These are phyloP conservation scores for Sinodicranocentrus sp. DNA, from an alignment of 2,888 invertebrate species.

Conservation along the genomic window DNA sequence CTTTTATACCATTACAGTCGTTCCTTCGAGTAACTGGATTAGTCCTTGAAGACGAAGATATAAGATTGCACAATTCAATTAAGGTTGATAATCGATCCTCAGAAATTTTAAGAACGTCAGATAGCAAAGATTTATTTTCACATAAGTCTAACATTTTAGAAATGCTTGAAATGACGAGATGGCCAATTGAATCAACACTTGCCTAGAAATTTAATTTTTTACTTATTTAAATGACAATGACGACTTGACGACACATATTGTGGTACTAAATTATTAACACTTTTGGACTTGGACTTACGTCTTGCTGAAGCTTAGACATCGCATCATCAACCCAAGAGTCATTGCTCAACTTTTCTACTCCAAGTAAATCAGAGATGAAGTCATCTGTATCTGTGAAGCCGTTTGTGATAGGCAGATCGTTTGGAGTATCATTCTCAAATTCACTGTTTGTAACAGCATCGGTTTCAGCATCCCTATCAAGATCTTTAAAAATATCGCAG, in stretches of 20 bases:
- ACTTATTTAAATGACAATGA: no score
- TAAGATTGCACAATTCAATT: conserved; percentile 68
- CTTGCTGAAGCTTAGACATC: conserved; percentile 35
- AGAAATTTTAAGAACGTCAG: conserved; percentile 63
- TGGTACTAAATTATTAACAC: no score
- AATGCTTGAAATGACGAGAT: conserved; percentile 48
- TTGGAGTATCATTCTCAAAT: not conserved
- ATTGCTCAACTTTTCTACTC: conserved; percentile 22
- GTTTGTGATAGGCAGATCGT: no score
- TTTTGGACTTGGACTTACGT: conserved; percentile 53
- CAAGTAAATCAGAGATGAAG: conserved; percentile 10
- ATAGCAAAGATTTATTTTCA: conserved; percentile 44
- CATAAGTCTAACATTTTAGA: conserved; percentile 66
- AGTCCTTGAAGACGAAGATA: conserved; percentile 33
- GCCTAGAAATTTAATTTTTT: conserved; percentile 51
- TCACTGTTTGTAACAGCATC: conserved; percentile 22
- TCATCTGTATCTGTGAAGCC: not conserved
- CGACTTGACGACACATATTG: no score
- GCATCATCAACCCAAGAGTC: conserved; percentile 42
- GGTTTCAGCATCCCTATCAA: not conserved
- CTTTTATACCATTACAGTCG: conserved; percentile 7
- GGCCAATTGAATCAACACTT: conserved; percentile 26
- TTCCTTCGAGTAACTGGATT: not conserved
- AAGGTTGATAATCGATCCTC: conserved; percentile 60
- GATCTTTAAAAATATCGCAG: conserved; percentile 20